Conservation (phyloP, 2,797 vertebrate genomes). For the Varecia variegata region DNA sequence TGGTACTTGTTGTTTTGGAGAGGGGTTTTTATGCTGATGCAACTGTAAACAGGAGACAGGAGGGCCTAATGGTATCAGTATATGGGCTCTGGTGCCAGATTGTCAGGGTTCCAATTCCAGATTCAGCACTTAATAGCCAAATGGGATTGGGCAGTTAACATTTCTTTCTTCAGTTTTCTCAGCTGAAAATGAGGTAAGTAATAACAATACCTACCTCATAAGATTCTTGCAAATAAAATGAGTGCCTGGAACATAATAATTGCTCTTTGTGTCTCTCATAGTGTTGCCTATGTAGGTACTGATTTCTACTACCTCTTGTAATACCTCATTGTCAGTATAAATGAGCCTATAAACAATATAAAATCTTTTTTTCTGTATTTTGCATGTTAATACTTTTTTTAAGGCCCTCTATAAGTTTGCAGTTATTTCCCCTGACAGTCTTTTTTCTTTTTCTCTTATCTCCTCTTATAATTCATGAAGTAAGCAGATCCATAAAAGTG, state of each 20-base stretch:
- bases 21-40: background rate
- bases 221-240: background rate
- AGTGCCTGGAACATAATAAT: background rate
- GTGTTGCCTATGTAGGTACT: background rate
- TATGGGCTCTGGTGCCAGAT: background rate
- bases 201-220: background rate
- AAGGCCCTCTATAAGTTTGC: background rate
- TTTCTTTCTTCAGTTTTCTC: slow-evolving; percentile 6
- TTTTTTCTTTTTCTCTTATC: background rate
- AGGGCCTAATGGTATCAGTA: background rate
- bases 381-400: slow-evolving; percentile 9
- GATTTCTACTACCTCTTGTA: background rate
- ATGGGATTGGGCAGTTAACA: background rate
- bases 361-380: background rate
- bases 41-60: background rate
- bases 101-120: background rate
- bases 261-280: background rate
- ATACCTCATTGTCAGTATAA: background rate
- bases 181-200: slow-evolving; percentile 18
- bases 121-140: background rate
- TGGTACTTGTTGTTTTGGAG: background rate
- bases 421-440: background rate
- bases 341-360: background rate
- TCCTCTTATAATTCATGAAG: background rate
- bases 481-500: background rate